A percentile compares a stretch with the other conserved stretches of the same genome.
These are phyloP conservation scores for Pheosia gnoma DNA, from an alignment of 2,888 invertebrate genomes.

Conservation along the genomic window DNA sequence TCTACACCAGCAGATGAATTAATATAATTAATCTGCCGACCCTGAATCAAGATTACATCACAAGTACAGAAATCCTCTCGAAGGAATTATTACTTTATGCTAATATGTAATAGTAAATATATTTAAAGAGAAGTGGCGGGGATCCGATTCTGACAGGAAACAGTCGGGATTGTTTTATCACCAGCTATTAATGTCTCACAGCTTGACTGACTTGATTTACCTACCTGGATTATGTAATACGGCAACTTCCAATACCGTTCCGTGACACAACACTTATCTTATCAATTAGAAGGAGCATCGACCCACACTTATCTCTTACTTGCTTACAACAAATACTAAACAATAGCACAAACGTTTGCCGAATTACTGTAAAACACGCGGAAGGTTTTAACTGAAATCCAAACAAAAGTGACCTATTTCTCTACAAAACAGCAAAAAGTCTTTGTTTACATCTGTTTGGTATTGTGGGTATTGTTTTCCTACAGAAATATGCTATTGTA, in stretches of 20 bases:
- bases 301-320: constrained; percentile 37
- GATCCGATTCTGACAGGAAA: constrained; percentile 70
- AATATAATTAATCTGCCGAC: constrained; percentile 20
- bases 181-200: constrained; percentile 68
- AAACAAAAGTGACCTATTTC: constrained; percentile 35
- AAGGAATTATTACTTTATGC: constrained; percentile 44
- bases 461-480: constrained; percentile 45
- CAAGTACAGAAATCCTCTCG: constrained; percentile 22
- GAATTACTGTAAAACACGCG: constrained; percentile 22
- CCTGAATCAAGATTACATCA: constrained; percentile 31
- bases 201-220: constrained; percentile 66
- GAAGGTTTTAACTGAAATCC: constrained; percentile 10
- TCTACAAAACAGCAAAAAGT: constrained; percentile 29
- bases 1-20: constrained; percentile 16
- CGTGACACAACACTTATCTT: constrained; percentile 48
- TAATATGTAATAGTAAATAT: constrained; percentile 60
- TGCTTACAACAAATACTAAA: constrained; percentile 11
- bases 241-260: constrained; percentile 46
- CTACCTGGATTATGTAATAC: constrained; percentile 47
- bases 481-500: constrained; percentile 49
- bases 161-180: constrained; percentile 72
- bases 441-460: constrained; percentile 29
- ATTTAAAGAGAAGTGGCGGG: constrained; percentile 48
- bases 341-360: constrained; percentile 23
- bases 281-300: constrained; percentile 48